These are phyloP conservation scores for Hybos culiciformis DNA, from an alignment of 2,888 invertebrate species.

Conservation along the genomic window DNA sequence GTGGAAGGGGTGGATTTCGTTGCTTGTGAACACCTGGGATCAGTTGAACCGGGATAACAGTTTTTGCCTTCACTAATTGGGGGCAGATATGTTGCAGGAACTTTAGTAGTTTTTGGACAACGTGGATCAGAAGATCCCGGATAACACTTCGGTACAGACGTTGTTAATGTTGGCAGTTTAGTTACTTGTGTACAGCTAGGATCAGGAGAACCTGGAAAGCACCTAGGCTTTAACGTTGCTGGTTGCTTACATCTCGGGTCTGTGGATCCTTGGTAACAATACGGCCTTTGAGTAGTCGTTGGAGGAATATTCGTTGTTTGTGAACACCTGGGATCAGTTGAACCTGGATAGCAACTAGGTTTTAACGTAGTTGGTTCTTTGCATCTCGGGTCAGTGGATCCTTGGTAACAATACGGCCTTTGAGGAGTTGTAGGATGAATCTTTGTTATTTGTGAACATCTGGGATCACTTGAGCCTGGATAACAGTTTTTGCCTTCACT, in stretches of 20 bases:
- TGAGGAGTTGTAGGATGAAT: slow-evolving; percentile 14
- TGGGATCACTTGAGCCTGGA: slow-evolving; percentile 28
- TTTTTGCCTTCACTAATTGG: slow-evolving; percentile 12
- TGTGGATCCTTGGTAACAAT: slow-evolving; percentile 23
- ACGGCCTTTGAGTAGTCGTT: slow-evolving; percentile 9
- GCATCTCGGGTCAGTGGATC: slow-evolving; percentile 26
- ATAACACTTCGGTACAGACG: slow-evolving; percentile 21
- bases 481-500: slow-evolving; percentile 14
- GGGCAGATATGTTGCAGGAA: neutral
- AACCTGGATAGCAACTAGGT: slow-evolving; percentile 13
- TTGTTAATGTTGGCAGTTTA: neutral
- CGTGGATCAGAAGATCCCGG: slow-evolving; percentile 28
- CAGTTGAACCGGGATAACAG: slow-evolving; percentile 23
- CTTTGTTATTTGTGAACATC: slow-evolving; percentile 25
- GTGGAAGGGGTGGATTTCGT: slow-evolving; percentile 10
- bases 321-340: slow-evolving; percentile 26
- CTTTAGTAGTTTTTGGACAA: slow-evolving; percentile 21
- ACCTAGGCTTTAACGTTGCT: slow-evolving; percentile 19
- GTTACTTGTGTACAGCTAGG: slow-evolving; percentile 28
- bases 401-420: slow-evolving; percentile 22
- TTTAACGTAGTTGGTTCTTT: slow-evolving; percentile 16
- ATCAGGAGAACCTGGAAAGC: slow-evolving; percentile 27
- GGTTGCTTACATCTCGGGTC: slow-evolving; percentile 19
- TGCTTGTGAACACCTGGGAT: slow-evolving; percentile 24
- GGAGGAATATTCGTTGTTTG: slow-evolving; percentile 12